Percentiles rank a stretch among this genome's conserved stretches.
phyloP scores from a whole-genome alignment of 2,888 invertebrate species.

The Escarpia spicata region DNA sequence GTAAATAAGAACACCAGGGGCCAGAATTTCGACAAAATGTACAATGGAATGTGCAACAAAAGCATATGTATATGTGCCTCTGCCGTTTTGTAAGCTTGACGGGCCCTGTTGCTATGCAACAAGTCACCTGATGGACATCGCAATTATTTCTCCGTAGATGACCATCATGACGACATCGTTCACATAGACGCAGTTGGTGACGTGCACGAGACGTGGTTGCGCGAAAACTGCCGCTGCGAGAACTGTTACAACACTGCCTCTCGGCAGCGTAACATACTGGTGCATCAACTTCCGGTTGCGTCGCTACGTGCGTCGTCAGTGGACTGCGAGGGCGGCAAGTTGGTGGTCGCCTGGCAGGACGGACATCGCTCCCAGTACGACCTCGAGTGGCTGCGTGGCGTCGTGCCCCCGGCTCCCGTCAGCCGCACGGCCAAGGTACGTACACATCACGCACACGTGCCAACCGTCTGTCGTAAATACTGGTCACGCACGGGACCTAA shows the following conservation, averaged over 20 bases:
- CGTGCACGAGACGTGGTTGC: slow-evolving; percentile 67
- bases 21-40: no score
- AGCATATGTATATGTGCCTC: no score
- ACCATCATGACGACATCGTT: background rate
- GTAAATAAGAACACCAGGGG: no score
- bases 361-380: slow-evolving; percentile 48
- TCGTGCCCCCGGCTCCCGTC: slow-evolving; percentile 23
- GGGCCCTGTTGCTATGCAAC: no score
- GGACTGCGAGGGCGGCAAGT: slow-evolving; percentile 58
- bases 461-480: no score
- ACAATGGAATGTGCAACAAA: no score
- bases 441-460: background rate
- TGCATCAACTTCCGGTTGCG: slow-evolving; percentile 27
- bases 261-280: slow-evolving; percentile 72
- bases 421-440: background rate
- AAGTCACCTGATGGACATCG: no score
- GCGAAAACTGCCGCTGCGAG: slow-evolving; percentile 74
- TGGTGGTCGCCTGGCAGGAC: slow-evolving; percentile 69
- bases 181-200: background rate
- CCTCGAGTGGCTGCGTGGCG: slow-evolving; percentile 44
- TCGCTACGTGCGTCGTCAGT: background rate
- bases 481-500: no score
- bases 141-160: no score
- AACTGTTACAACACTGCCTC: slow-evolving; percentile 73
- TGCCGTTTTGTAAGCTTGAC: no score